Evolutionary conservation across 2,797 vertebrate genomes (phyloP).

Genomic region (Anas georgica): DNA sequence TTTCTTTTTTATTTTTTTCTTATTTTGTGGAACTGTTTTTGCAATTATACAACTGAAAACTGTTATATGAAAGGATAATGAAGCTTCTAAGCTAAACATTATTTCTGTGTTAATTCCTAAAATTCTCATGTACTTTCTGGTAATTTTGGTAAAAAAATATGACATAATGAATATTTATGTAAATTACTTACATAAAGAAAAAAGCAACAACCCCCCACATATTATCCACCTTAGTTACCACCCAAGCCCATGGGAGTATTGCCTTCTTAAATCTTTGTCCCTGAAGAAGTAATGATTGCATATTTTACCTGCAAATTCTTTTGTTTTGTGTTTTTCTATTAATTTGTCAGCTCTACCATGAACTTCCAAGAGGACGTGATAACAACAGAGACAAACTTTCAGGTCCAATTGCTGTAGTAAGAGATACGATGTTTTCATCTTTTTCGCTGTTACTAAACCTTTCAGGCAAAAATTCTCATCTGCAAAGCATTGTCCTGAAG

Average conservation of each 20-base stretch:
- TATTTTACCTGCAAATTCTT: background rate
- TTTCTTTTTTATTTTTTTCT: background rate
- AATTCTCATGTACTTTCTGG: background rate
- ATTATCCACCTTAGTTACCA: background rate
- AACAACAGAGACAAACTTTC: background rate
- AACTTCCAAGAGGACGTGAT: background rate
- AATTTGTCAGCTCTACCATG: background rate
- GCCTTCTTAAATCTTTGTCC: background rate
- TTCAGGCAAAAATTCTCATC: constrained; percentile 1
- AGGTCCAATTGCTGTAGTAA: background rate
- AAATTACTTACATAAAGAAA: background rate
- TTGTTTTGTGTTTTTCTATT: background rate
- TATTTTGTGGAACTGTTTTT: background rate
- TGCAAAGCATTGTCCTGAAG: background rate
- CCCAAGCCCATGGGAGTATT: background rate
- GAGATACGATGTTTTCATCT: background rate
- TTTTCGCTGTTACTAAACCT: background rate
- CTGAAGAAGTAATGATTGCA: background rate
- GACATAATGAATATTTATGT: background rate
- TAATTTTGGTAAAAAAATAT: background rate
- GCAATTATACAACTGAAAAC: background rate
- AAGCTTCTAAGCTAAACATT: background rate
- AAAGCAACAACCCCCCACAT: background rate
- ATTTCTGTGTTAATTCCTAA: background rate
- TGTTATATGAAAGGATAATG: background rate